Percentiles rank a stretch among this genome's conserved stretches.
phyloP scores from a whole-genome alignment of 2,113 vertebrate genomes.

The Pituophis catenifer region DNA sequence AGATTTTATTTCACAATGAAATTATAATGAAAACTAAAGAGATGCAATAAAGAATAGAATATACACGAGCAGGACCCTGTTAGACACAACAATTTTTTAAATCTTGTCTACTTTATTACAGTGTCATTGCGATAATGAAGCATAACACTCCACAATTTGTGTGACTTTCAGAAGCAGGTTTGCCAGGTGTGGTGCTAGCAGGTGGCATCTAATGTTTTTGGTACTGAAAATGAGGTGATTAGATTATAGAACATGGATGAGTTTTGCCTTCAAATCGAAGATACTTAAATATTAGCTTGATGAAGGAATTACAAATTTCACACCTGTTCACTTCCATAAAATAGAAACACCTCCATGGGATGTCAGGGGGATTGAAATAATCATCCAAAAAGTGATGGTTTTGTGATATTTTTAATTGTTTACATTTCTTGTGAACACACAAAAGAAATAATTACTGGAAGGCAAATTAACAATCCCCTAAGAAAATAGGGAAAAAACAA shows the following conservation, averaged over 20 bases:
- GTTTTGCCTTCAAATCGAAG: constrained; percentile 44
- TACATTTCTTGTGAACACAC: constrained; percentile 65
- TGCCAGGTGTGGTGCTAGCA: constrained; percentile 68
- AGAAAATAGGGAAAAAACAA: constrained; percentile 72
- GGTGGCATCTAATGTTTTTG: constrained; percentile 64
- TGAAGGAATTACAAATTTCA: constrained; percentile 36
- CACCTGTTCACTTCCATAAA: constrained; percentile 65
- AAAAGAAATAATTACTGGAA: constrained; percentile 65
- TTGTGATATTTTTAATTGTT: constrained; percentile 58
- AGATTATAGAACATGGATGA: constrained; percentile 40
- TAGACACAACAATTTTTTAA: constrained; percentile 55
- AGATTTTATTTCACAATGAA: neutral
- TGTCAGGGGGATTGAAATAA: constrained; percentile 22
- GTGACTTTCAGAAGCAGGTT: constrained; percentile 63
- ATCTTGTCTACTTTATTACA: constrained; percentile 61
- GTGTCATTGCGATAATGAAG: constrained; percentile 59
- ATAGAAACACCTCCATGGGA: constrained; percentile 51
- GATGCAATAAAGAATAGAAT: neutral
- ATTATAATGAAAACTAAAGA: neutral
- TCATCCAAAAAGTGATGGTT: constrained; percentile 48
- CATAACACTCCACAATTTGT: constrained; percentile 32
- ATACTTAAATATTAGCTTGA: constrained; percentile 49
- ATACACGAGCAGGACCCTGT: constrained; percentile 53
- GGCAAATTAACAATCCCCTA: constrained; percentile 70
- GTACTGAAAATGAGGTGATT: constrained; percentile 57